A percentile compares a stretch with the other conserved stretches of the same genome.
Conservation (phyloP, 2,113 vertebrate species). For the Alethe diademata region DNA sequence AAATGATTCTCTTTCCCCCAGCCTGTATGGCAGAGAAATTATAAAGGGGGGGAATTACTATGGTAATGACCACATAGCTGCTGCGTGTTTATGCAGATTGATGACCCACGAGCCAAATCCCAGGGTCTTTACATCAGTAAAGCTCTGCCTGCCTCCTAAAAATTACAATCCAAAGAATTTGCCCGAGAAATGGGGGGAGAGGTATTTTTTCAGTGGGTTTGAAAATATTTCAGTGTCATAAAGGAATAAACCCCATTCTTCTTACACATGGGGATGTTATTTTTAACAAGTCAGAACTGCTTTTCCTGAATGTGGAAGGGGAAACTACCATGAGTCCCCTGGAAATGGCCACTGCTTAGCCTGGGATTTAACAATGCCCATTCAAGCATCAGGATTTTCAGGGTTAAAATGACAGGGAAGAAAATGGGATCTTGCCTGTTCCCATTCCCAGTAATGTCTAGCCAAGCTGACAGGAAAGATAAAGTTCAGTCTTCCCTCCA, state of each 20-base stretch:
- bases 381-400: background rate
- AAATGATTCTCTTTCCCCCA: constrained; percentile 14
- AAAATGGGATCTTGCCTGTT: constrained; percentile 9
- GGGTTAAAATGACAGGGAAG: constrained; percentile 34
- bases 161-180: background rate
- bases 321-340: background rate
- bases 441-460: background rate
- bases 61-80: constrained; percentile 38
- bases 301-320: background rate
- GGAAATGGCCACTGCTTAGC: background rate
- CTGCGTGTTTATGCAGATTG: constrained; percentile 6
- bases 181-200: background rate
- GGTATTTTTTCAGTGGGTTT: background rate
- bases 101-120: background rate
- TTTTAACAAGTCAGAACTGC: background rate
- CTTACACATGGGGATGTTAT: background rate
- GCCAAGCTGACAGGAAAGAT: constrained; percentile 52
- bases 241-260: background rate
- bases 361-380: background rate
- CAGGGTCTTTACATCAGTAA: background rate
- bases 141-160: background rate
- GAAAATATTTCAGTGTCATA: background rate
- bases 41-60: background rate
- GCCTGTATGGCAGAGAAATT: background rate
- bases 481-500: constrained; percentile 34